Evolutionary conservation across 2,113 vertebrate species (phyloP).

Genomic region (Sylvia atricapilla): DNA sequence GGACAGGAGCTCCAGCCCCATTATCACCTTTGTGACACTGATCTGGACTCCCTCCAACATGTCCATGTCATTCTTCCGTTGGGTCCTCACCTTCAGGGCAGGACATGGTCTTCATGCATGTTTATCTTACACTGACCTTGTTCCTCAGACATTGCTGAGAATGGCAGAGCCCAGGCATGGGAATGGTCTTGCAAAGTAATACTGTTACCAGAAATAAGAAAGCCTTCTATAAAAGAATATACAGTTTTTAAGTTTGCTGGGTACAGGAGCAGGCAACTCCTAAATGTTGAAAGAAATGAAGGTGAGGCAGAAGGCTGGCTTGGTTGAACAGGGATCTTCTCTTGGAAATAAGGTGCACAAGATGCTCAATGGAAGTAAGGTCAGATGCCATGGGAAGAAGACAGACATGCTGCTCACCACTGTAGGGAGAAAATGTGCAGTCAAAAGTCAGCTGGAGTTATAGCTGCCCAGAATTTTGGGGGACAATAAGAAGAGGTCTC

Average conservation of each 20-base stretch:
- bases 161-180: background rate
- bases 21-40: background rate
- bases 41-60: background rate
- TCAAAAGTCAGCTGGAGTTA: background rate
- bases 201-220: background rate
- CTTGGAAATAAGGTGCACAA: background rate
- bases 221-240: background rate
- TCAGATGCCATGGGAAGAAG: background rate
- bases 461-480: background rate
- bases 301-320: accelerated
- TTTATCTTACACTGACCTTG: background rate
- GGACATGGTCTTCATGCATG: background rate
- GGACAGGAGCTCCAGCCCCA: background rate
- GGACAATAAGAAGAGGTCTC: background rate
- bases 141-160: background rate
- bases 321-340: background rate
- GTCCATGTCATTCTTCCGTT: accelerated
- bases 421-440: background rate
- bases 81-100: background rate
- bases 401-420: background rate
- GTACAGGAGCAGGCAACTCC: background rate
- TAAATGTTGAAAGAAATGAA: background rate
- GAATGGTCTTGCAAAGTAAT: background rate
- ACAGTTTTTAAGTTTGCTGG: background rate
- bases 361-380: background rate